Evolutionary conservation across 1,140 invertebrate genomes (phyloP), one percentile per base, ranked within the genome.

Genomic region (Brachionus paranguensis): DNA sequence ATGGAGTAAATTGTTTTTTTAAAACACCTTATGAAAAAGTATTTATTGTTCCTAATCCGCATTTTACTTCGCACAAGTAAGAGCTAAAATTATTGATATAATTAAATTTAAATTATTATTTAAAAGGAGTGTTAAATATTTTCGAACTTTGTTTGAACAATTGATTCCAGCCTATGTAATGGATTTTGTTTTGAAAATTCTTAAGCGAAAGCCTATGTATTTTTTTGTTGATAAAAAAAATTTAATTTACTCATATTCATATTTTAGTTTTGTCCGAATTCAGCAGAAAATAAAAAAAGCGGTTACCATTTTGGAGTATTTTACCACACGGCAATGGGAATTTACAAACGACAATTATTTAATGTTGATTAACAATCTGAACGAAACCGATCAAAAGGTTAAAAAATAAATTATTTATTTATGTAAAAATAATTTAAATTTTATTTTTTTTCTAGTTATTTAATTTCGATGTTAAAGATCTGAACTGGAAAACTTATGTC

Each of bases 271-370:
- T 87, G 89, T 95, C 5, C 93, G 92, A 87, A 88, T 96, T 29
- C 94, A 96, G 87, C 90, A 93, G 10, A 93, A 93, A 85, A 92
- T 97, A 10, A 93, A 93, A 86, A 92, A 92, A 60, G 93, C 94
- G 0, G 93, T 93, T 47, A 89, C 89, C 5, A 94, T 93, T 3
- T 86, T 97, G 4, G 90, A 93, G 68, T 94, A 93, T 86, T 98
- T 96, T 86, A 91, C 94, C 0, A 92, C 91, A 0, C 92, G 94
- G 84, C 91, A 95, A 87, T 97, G 95, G 95, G 90, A 91, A 10
- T 97, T 96, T 86, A 87, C 89, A 20, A 95, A 94, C 85, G 88
- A 92, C 1, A 95, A 95, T 85, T 91, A 94, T 37, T 85, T 92
- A 7, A 87, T 89, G 1, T 87, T 97, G 90, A 93, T 29, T 85